phyloP scores from a whole-genome alignment of 2,797 vertebrate species.

The Gambusia yucatana region DNA sequence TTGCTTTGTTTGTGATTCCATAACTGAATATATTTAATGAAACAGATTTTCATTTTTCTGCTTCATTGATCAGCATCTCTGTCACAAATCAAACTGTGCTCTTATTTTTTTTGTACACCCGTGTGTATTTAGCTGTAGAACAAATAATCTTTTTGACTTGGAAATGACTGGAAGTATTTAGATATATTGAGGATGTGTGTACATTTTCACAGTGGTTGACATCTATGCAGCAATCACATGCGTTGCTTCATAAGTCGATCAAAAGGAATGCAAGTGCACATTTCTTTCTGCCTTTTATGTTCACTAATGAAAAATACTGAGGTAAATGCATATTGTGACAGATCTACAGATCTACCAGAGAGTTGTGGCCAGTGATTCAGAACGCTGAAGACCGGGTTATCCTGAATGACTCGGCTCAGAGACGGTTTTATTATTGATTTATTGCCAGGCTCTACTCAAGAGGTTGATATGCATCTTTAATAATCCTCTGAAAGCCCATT shows the following conservation, averaged over 20 bases:
- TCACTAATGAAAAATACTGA: background rate
- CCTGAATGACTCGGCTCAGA: constrained; percentile 22
- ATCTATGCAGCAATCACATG: background rate
- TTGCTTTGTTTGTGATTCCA: background rate
- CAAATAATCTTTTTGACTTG: background rate
- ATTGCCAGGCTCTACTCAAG: background rate
- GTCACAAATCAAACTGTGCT: background rate
- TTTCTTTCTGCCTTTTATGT: background rate
- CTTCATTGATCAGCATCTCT: constrained; percentile 9
- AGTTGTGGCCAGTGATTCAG: constrained; percentile 25
- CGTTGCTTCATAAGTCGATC: background rate
- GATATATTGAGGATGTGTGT: background rate
- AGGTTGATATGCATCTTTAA: constrained; percentile 25
- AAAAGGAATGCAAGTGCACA: background rate
- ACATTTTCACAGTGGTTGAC: background rate
- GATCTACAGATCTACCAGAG: background rate
- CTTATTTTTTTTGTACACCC: background rate
- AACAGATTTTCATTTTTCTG: constrained; percentile 8
- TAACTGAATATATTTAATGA: background rate
- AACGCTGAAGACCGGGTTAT: background rate
- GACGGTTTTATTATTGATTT: constrained; percentile 25
- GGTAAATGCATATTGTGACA: background rate
- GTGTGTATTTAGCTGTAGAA: background rate
- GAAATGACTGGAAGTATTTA: background rate
- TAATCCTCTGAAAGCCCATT: constrained; percentile 16